Evolutionary conservation across 2,888 invertebrate species (phyloP), one percentile per base, ranked within the genome.

Genomic region (Apoda limacodes): DNA sequence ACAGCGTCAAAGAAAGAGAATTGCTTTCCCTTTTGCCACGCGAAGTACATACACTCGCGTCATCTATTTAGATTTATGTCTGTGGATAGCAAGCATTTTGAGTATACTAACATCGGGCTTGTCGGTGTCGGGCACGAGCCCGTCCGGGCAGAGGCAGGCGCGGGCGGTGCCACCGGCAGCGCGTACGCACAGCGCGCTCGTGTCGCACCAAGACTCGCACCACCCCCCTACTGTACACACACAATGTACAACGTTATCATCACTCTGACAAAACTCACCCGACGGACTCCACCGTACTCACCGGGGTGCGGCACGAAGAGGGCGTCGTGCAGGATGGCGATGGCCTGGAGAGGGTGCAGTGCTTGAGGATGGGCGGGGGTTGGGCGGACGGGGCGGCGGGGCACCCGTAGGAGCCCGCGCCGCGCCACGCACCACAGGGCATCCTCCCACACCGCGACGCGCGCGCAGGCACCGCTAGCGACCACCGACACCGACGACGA

Each of bases 171-270:
- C 50, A 46, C 75, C 66, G 34, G 64, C 63, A 34, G 82, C 63
- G 35, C 82, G 71, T 50, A 84, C 68, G 57, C 85, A 85, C 44
- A 92, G 81, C 21, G 89, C 88, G 38, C 83, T 83, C 27, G 70
- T 53, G 49, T 84, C 82, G 61, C 91, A 91, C n/a, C n/a, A n/a
- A n/a, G n/a, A n/a, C n/a, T n/a, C n/a, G n/a, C n/a, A n/a, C n/a
- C n/a, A n/a, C n/a, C 9, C 78, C 70, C 28, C 80, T n/a, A n/a
- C n/a, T n/a, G n/a, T n/a, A n/a, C n/a, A n/a, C n/a, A n/a, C n/a
- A n/a, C n/a, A n/a, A n/a, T n/a, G n/a, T n/a, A n/a, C n/a, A n/a
- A n/a, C n/a, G n/a, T n/a, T n/a, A n/a, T n/a, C n/a, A n/a, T n/a
- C 25, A 22, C n/a, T n/a, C n/a, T n/a, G n/a, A n/a, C n/a, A n/a